Conservation (phyloP, 2,888 invertebrate species). For the Drosophila seclusa region DNA sequence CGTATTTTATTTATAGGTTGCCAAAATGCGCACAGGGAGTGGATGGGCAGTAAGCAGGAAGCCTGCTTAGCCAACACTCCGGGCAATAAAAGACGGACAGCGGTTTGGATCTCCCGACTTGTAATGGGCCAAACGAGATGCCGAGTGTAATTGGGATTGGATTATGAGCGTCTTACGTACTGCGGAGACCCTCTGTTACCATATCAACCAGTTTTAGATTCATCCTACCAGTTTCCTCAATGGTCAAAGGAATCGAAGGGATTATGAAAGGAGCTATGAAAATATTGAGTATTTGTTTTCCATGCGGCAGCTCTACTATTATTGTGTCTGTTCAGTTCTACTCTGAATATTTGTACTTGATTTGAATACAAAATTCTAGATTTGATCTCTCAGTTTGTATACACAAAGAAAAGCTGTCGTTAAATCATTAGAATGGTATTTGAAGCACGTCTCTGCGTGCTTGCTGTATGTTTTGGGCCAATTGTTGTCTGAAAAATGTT, state of each 20-base stretch:
- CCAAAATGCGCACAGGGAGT: too few relatives aligned
- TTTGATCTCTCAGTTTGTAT: constrained; percentile 5
- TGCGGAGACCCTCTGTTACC: not conserved
- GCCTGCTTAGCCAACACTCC: constrained; percentile 61
- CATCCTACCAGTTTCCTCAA: not conserved
- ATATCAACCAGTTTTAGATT: not conserved
- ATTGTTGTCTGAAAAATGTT: constrained; percentile 54
- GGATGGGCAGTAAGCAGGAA: too few relatives aligned
- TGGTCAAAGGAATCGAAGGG: not conserved
- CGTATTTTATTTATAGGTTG: too few relatives aligned
- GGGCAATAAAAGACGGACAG: constrained; percentile 30
- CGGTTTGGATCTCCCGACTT: too few relatives aligned
- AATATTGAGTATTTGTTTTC: not conserved
- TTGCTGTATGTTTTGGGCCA: constrained; percentile 62
- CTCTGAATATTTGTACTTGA: not conserved
- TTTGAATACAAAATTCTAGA: not conserved
- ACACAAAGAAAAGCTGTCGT: constrained; percentile 50
- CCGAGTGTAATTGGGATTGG: constrained; percentile 61
- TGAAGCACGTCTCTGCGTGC: constrained; percentile 74
- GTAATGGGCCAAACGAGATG: constrained; percentile 87
- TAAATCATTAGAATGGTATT: constrained; percentile 73
- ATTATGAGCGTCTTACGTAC: not conserved
- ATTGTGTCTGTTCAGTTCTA: not conserved
- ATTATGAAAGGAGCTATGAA: not conserved
- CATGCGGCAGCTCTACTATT: not conserved